phyloP scores from a whole-genome alignment of 2,113 vertebrate species.

The Alectura lathami region DNA sequence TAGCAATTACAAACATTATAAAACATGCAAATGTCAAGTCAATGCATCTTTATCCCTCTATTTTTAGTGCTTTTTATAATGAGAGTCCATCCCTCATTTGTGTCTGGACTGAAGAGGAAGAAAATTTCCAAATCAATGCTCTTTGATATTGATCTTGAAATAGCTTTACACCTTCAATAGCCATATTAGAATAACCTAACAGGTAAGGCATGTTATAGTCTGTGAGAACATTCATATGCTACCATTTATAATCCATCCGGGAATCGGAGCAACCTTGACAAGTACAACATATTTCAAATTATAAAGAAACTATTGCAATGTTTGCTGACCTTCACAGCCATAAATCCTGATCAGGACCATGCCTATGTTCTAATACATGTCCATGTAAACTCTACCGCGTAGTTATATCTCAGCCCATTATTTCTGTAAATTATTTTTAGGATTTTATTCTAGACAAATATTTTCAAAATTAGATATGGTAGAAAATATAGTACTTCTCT shows the following conservation, averaged over 20 bases:
- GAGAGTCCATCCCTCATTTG: background rate
- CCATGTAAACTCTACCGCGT: background rate
- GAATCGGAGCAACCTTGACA: background rate
- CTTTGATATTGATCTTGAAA: background rate
- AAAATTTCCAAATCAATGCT: background rate
- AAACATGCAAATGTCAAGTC: background rate
- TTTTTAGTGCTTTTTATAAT: background rate
- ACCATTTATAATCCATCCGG: background rate
- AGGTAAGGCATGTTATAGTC: background rate
- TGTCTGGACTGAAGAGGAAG: background rate
- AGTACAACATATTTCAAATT: background rate
- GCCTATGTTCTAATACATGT: background rate
- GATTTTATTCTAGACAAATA: background rate
- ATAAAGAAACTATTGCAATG: background rate
- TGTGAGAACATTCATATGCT: background rate
- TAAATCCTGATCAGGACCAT: background rate
- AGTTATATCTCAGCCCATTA: background rate
- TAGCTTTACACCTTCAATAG: background rate
- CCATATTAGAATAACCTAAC: background rate
- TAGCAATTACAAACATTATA: background rate
- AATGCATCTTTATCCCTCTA: background rate
- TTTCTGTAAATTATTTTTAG: background rate
- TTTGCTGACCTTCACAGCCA: conserved; percentile 13
- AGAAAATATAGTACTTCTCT: background rate
- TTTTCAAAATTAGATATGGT: background rate